A percentile compares a stretch with the other conserved stretches of the same genome.
phyloP scores from a whole-genome alignment of 2,888 invertebrate genomes.

The Acrobasis consociella region DNA sequence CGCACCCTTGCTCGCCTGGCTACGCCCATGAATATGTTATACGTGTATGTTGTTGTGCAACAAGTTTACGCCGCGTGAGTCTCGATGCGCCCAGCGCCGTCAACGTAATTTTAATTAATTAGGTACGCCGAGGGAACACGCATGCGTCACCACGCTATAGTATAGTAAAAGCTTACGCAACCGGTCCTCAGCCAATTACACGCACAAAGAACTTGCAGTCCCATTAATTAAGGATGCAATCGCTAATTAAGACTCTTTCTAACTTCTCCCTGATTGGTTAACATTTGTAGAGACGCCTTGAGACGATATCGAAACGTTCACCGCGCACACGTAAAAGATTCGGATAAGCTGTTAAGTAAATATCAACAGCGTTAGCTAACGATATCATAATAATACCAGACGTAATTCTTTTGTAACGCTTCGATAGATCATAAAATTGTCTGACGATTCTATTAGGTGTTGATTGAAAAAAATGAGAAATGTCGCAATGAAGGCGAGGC shows the following conservation, averaged over 20 bases:
- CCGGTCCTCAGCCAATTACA: conserved; percentile 40
- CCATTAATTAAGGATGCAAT: conserved; percentile 32
- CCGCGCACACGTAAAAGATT: conserved; percentile 53
- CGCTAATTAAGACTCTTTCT: conserved; percentile 31
- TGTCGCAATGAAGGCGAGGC: conserved; percentile 14
- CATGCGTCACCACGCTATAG: conserved; percentile 27
- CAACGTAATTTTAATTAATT: conserved; percentile 59
- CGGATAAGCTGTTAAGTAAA: conserved; percentile 38
- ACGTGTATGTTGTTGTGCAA: conserved; percentile 26
- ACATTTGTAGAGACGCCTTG: conserved; percentile 29
- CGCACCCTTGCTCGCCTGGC: too few relatives aligned
- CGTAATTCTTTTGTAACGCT: conserved; percentile 32
- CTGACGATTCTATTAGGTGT: conserved; percentile 24
- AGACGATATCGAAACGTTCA: conserved; percentile 30
- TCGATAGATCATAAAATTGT: conserved; percentile 26
- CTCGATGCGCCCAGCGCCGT: conserved; percentile 24
- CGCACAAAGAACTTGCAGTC: conserved; percentile 26
- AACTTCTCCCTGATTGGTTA: conserved; percentile 28
- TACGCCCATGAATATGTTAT: neutral
- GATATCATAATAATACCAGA: conserved; percentile 23
- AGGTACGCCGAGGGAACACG: conserved; percentile 42
- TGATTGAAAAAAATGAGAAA: conserved; percentile 1
- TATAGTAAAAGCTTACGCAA: conserved; percentile 45
- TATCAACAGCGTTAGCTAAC: conserved; percentile 31
- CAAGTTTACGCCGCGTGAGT: conserved; percentile 11